These are phyloP conservation scores for Cremastobaeus sp. DNA, from an alignment of 2,888 invertebrate species.

Conservation along the genomic window DNA sequence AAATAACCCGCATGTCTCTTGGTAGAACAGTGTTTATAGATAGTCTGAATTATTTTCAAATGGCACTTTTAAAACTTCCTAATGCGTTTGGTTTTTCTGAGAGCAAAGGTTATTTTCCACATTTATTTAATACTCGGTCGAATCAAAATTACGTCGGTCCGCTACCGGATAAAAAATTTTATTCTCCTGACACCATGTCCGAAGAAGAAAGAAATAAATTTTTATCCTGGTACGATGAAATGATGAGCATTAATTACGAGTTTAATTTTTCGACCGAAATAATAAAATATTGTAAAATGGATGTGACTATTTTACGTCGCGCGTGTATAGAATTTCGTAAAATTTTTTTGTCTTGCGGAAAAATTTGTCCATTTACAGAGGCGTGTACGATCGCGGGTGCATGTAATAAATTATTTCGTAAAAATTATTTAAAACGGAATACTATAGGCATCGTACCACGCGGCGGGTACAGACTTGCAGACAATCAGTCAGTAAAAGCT, in stretches of 20 bases:
- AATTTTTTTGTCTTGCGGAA: conserved; percentile 46
- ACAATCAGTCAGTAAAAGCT: conserved; percentile 65
- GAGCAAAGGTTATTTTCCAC: conserved; percentile 61
- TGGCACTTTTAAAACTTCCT: conserved; percentile 62
- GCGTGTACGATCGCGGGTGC: conserved; percentile 59
- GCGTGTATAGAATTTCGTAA: conserved; percentile 59
- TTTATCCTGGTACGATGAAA: conserved; percentile 41
- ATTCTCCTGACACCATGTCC: conserved; percentile 32
- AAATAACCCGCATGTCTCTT: conserved; percentile 53
- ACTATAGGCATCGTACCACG: conserved; percentile 65
- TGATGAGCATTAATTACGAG: not conserved
- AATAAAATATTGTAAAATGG: conserved; percentile 57
- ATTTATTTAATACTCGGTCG: conserved; percentile 61
- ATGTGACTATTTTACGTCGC: conserved; percentile 59
- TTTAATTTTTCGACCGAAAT: conserved; percentile 62
- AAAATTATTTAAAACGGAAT: not conserved
- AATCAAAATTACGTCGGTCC: conserved; percentile 57
- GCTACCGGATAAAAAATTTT: conserved; percentile 44
- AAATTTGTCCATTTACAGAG: conserved; percentile 60
- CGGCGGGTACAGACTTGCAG: conserved; percentile 64
- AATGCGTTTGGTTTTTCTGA: conserved; percentile 64
- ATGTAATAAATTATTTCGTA: not conserved
- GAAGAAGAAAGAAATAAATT: conserved; percentile 31
- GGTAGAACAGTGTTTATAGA: conserved; percentile 53
- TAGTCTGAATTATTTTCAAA: conserved; percentile 63